These are phyloP conservation scores for Amphiprion percula DNA, from an alignment of 2,113 vertebrate genomes.

Conservation along the genomic window DNA sequence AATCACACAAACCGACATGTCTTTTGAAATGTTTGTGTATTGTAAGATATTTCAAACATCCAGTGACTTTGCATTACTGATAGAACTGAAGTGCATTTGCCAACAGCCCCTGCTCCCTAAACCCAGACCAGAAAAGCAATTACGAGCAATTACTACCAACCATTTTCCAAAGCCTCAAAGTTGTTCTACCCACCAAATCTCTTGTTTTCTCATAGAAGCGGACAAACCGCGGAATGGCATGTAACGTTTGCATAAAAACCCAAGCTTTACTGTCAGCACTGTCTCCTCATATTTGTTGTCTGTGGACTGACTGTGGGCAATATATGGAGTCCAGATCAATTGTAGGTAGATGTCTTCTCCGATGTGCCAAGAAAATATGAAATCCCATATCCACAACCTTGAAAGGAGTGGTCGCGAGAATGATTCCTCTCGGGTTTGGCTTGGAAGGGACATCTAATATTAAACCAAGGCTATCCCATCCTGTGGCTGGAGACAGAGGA, in stretches of 20 bases:
- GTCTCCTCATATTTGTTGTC: constrained; percentile 44
- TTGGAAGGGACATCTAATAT: constrained; percentile 61
- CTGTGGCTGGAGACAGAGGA: constrained; percentile 62
- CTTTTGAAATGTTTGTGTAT: constrained; percentile 23
- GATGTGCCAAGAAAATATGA: constrained; percentile 46
- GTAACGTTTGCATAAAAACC: constrained; percentile 33
- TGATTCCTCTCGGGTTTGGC: constrained; percentile 55
- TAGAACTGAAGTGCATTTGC: constrained; percentile 52
- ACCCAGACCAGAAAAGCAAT: constrained; percentile 60
- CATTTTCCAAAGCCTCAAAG: constrained; percentile 67
- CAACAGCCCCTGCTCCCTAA: constrained; percentile 56
- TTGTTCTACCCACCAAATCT: constrained; percentile 55
- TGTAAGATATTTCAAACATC: constrained; percentile 37
- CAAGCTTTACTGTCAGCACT: constrained; percentile 23
- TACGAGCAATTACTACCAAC: constrained; percentile 50
- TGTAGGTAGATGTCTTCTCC: constrained; percentile 49
- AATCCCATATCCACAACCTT: constrained; percentile 59
- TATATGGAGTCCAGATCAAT: constrained; percentile 35
- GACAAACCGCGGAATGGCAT: constrained; percentile 47
- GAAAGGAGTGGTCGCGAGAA: constrained; percentile 43
- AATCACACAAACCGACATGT: constrained; percentile 8
- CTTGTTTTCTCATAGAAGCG: constrained; percentile 46
- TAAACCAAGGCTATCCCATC: constrained; percentile 55
- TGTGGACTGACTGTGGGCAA: constrained; percentile 11
- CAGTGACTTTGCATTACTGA: constrained; percentile 40